Base-by-base conservation (phyloP, 2,797 vertebrate genomes). In the Coccyzus lansbergi region DNA sequence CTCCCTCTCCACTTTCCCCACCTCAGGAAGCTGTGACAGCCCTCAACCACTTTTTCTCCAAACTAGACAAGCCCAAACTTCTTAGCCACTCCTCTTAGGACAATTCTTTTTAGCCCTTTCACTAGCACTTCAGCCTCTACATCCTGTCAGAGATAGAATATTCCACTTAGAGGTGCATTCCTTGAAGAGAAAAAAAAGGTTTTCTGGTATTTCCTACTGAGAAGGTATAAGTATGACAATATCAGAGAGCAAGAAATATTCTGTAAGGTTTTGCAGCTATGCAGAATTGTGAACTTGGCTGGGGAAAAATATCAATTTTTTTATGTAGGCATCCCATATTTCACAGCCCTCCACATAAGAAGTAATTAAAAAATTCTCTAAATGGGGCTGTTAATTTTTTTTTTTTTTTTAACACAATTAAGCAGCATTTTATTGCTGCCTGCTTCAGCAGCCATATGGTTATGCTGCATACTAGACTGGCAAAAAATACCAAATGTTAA, bases 241-340 rank as follows among this genome's bases (percentile, higher is more conserved):
- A 52, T 33, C 58, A 58, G n/a, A 51, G n/a, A 52, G 9, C 76
- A 67, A 78, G 58, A 77, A 90, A 76, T 63, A 71, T 0, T 1
- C 20, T 68, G 46, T 78, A 84, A 40, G 10, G 17, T 48, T 94
- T 94, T 83, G 38, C 48, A 71, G 38, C 33, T 33, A 8, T 40
- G 17, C 31, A 67, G 48, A 91, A 74, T 9, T 31, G 12, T 33
- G 42, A 86, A 55, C 17, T 63, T 72, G 53, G 9, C n/a, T 20
- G 25, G 17, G 36, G 28, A 46, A 58, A 58, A 79, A 24, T 56
- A 36, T 3, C 17, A 72, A 15, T 24, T 87, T 77, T 95, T 80
- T 56, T 1, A 0, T 28, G 29, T 49, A 29, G 1, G 0, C 22
- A 20, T 46, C 28, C 8, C 10, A 3, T 62, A 17, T 31, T 89